Evolutionary conservation across 2,888 invertebrate species (phyloP), one percentile per base, ranked within the genome.

Genomic region (Heteromurus nitidus): DNA sequence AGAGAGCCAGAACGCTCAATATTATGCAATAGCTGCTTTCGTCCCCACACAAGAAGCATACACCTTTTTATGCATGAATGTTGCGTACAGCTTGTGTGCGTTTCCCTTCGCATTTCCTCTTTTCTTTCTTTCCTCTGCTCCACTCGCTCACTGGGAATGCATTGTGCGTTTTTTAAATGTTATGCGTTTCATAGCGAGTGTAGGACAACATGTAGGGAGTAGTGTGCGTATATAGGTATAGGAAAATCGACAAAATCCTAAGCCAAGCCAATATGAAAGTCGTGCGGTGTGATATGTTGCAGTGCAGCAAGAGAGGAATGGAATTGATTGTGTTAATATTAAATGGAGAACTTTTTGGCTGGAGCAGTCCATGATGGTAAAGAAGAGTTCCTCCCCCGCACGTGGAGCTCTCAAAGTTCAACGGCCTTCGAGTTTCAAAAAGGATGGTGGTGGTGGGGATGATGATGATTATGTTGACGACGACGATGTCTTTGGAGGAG

Each of bases 331-430:
- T 26, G 22, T 65, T 69, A 28, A 13, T 69, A 70, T 58, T 70
- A 70, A 70, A 70, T 70, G 58, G 70, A 36, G 24, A 36, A 69
- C 20, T 50, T 22, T n/a, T 30, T 36, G 69, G 18, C 62, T 81
- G 82, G 84, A 84, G 67, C 80, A 85, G 85, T 85, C 85, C 85
- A 85, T 67, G 77, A 69, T 68, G 62, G 26, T 16, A 44, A 31
- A 80, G 62, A 47, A 62, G 69, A 58, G 62, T 65, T 85, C 82
- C 84, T 84, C 86, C 86, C 86, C 86, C 85, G 85, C 86, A 86
- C 86, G 86, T 86, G 86, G 83, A 77, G 79, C 72, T 73, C 67
- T 72, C 64, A 84, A 80, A 86, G 87, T 85, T 87, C 87, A 87
- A 85, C 80, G 87, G 82, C 87, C 87, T 85, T 83, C 80, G 75